Evolutionary conservation across 2,888 invertebrate species (phyloP).

Genomic region (Kuschelorhynchus macadamiae): DNA sequence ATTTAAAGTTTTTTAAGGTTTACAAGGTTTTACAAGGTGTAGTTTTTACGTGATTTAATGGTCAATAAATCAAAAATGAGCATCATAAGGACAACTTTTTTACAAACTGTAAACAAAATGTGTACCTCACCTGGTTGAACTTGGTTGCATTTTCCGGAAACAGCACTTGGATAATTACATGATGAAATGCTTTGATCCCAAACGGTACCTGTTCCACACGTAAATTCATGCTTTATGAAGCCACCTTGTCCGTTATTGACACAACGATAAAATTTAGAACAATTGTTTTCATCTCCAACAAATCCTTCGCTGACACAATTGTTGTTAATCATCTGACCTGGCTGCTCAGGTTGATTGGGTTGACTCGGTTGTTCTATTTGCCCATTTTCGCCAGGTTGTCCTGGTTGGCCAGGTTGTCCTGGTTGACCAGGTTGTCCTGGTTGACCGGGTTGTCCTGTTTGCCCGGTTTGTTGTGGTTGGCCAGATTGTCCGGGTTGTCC

Average conservation of each 20-base stretch:
- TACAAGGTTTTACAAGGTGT: too few relatives aligned
- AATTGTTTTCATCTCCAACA: slow-evolving; percentile 78
- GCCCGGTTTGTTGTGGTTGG: not conserved
- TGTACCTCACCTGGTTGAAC: too few relatives aligned
- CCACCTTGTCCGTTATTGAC: slow-evolving; percentile 75
- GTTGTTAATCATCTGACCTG: slow-evolving; percentile 44
- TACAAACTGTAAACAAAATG: slow-evolving; percentile 21
- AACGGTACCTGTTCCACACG: slow-evolving; percentile 82
- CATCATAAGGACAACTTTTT: too few relatives aligned
- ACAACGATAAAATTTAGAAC: slow-evolving; percentile 82
- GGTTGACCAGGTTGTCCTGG: too few relatives aligned
- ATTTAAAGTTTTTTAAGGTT: too few relatives aligned
- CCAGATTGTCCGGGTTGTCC: not conserved
- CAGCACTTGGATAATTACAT: slow-evolving; percentile 81
- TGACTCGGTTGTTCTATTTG: slow-evolving; percentile 15
- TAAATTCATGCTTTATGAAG: slow-evolving; percentile 79
- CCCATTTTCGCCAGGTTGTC: slow-evolving; percentile 7
- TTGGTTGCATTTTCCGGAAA: slow-evolving; percentile 62
- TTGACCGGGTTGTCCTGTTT: too few relatives aligned
- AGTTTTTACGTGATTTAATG: too few relatives aligned
- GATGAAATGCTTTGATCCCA: slow-evolving; percentile 80
- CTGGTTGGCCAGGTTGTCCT: slow-evolving; percentile 48
- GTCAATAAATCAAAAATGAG: too few relatives aligned
- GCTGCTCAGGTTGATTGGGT: slow-evolving; percentile 33
- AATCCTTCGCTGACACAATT: slow-evolving; percentile 76